Percentiles rank a stretch among this genome's conserved stretches.
Evolutionary conservation across 2,888 invertebrate genomes (phyloP).

Genomic region (Bombylius discolor): DNA sequence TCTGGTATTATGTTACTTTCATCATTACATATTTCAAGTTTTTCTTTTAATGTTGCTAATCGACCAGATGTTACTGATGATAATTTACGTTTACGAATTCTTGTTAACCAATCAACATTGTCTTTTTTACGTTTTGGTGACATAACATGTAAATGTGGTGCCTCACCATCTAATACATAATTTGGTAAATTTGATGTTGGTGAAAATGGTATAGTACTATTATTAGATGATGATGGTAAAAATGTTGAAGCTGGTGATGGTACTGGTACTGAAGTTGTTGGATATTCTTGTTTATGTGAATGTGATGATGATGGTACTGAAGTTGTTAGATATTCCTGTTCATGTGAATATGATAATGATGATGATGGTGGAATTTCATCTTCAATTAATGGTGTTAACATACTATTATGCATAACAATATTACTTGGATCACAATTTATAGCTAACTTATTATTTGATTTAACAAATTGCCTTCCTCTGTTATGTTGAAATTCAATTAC

Average conservation of each 20-base stretch:
- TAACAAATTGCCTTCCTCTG: too few relatives aligned
- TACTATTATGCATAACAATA: too few relatives aligned
- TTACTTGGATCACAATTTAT: too few relatives aligned
- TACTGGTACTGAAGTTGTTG: constrained; percentile 9
- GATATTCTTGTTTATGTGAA: neutral
- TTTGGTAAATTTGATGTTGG: constrained; percentile 64
- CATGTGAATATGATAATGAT: constrained; percentile 6
- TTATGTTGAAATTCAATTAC: constrained; percentile 9
- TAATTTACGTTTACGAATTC: constrained; percentile 44
- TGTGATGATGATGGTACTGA: neutral
- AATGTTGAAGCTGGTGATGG: constrained; percentile 20
- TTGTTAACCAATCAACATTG: constrained; percentile 60
- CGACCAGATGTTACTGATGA: neutral
- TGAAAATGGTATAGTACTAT: constrained; percentile 30
- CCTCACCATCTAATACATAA: constrained; percentile 60
- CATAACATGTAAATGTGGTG: constrained; percentile 55
- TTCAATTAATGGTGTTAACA: too few relatives aligned
- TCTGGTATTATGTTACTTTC: too few relatives aligned
- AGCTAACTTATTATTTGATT: too few relatives aligned
- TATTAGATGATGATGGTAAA: constrained; percentile 20
- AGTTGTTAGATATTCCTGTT: too few relatives aligned
- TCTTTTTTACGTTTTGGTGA: constrained; percentile 53
- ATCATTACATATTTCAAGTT: neutral
- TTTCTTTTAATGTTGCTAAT: constrained; percentile 23
- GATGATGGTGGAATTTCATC: constrained; percentile 1